These are phyloP conservation scores for Botia almorhae DNA, from an alignment of 2,797 vertebrate species.

Conservation along the genomic window DNA sequence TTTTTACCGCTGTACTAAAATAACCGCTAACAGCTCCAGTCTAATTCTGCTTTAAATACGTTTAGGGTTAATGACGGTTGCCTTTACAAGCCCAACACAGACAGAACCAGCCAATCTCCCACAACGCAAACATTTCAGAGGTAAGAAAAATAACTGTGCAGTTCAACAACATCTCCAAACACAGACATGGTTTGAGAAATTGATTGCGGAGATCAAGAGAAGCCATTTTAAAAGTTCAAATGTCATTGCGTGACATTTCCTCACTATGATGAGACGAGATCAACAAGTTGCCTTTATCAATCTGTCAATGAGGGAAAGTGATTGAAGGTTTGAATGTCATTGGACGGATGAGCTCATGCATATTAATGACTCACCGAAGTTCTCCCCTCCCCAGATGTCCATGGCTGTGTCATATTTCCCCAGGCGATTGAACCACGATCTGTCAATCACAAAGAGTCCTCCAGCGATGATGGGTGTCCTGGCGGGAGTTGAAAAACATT, in stretches of 20 bases:
- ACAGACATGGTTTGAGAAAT: conserved; percentile 6
- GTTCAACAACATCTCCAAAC: conserved; percentile 1
- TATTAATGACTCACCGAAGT: conserved; percentile 87
- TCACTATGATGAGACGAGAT: conserved; percentile 15
- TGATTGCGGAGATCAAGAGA: conserved; percentile 16
- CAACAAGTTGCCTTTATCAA: conserved; percentile 14
- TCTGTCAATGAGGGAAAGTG: neutral
- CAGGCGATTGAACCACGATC: conserved; percentile 91
- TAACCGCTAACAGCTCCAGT: neutral
- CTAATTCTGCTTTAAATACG: conserved; percentile 22
- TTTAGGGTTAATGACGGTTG: conserved; percentile 27
- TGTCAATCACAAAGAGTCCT: conserved; percentile 94
- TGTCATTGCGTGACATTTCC: conserved; percentile 26
- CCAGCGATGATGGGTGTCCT: conserved; percentile 97
- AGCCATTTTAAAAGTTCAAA: conserved; percentile 28
- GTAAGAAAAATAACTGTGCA: neutral
- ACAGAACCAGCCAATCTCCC: neutral
- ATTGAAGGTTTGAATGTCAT: conserved; percentile 20
- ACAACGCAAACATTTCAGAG: neutral
- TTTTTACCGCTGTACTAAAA: too few relatives aligned
- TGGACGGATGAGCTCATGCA: conserved; percentile 36
- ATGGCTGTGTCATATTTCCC: conserved; percentile 96
- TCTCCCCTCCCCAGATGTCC: conserved; percentile 99
- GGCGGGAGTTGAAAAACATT: conserved; percentile 23
- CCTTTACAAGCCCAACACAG: neutral